Percentiles rank a stretch among this genome's conserved stretches.
phyloP scores from a whole-genome alignment of 1,140 invertebrate species.

The Zophobas morio region DNA sequence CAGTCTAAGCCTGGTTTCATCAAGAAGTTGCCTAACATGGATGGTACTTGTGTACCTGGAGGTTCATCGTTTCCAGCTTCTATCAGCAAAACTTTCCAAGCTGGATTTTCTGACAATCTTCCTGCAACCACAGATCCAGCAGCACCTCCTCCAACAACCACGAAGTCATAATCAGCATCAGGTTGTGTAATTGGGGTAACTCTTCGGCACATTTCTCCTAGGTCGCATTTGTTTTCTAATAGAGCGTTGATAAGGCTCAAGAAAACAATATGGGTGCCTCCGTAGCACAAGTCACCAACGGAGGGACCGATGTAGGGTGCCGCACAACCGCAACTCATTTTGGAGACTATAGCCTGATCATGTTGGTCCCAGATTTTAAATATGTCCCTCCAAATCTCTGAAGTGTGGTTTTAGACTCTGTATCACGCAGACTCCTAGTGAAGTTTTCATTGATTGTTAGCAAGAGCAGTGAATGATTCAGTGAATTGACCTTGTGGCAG shows the following conservation, averaged over 20 bases:
- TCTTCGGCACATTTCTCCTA: constrained; percentile 67
- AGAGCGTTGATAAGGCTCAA: constrained; percentile 70
- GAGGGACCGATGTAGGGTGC: constrained; percentile 59
- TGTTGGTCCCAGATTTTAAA: no score
- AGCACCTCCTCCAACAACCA: constrained; percentile 68
- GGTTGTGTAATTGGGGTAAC: constrained; percentile 63
- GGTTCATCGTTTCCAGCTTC: constrained; percentile 81
- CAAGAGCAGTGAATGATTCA: no score
- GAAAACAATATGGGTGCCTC: constrained; percentile 68
- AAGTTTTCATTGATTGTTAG: no score
- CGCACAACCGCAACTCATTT: constrained; percentile 1
- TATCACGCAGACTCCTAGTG: no score
- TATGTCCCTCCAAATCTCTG: no score
- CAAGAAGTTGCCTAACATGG: constrained; percentile 68
- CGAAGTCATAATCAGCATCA: constrained; percentile 61
- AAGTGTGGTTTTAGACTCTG: no score
- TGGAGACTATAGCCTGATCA: background rate
- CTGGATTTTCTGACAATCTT: constrained; percentile 78
- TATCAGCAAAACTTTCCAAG: constrained; percentile 80
- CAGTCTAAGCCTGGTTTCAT: constrained; percentile 72
- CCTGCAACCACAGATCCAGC: constrained; percentile 75
- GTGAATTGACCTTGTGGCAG: no score
- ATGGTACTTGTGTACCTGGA: constrained; percentile 68
- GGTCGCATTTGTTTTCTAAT: constrained; percentile 64
- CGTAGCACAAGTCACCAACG: constrained; percentile 66